These are phyloP conservation scores for Apolygus lucorum DNA, from an alignment of 1,140 invertebrate genomes.

Conservation along the genomic window DNA sequence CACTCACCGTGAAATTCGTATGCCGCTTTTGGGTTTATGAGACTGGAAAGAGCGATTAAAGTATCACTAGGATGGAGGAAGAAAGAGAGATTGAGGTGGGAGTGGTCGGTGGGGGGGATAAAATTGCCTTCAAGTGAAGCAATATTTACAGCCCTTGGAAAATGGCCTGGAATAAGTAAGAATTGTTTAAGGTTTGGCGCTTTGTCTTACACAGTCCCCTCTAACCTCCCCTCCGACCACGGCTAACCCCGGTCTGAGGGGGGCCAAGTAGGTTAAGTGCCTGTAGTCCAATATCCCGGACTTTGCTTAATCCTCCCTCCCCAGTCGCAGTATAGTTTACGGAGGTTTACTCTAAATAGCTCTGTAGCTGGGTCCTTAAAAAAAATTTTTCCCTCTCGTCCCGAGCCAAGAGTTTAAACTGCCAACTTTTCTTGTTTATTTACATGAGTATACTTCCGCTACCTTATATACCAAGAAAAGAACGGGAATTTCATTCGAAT, in stretches of 20 bases:
- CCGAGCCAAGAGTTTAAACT: not conserved
- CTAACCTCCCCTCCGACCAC: not conserved
- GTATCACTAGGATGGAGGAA: not conserved
- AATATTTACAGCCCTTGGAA: conserved; percentile 13
- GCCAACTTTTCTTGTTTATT: not conserved
- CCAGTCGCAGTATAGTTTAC: conserved; percentile 11
- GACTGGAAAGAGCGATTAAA: not conserved
- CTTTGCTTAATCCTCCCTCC: conserved; percentile 13
- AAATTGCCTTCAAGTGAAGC: conserved; percentile 13
- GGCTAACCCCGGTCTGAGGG: too few relatives aligned
- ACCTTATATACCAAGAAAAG: too few relatives aligned
- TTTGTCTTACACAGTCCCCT: conserved; percentile 3
- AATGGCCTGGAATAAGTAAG: conserved; percentile 13
- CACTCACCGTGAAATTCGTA: not conserved
- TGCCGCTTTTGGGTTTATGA: not conserved
- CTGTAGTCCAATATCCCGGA: conserved; percentile 10
- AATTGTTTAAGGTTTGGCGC: conserved; percentile 13
- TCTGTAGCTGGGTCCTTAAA: not conserved
- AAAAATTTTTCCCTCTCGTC: not conserved
- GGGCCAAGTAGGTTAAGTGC: conserved; percentile 15
- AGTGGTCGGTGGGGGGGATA: too few relatives aligned
- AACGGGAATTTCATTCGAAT: too few relatives aligned
- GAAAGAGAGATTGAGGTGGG: too few relatives aligned
- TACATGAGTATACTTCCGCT: not conserved
- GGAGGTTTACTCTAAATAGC: conserved; percentile 13